phyloP scores from a whole-genome alignment of 1,140 invertebrate species.

The Drosophila serrata region DNA sequence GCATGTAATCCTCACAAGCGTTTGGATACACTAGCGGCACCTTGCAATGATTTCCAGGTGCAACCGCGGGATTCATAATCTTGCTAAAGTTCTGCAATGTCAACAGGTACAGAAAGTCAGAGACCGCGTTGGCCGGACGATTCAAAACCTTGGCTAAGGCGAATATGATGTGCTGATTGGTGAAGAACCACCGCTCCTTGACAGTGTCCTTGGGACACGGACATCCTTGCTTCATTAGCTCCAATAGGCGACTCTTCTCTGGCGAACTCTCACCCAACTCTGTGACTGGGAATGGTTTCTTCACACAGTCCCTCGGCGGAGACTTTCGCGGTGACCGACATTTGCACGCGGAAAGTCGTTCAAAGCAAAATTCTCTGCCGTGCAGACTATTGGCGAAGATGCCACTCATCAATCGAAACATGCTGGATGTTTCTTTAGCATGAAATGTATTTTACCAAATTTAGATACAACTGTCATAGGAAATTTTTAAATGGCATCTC shows the following conservation, averaged over 20 bases:
- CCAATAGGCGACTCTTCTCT: background rate
- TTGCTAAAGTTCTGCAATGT: conserved; percentile 49
- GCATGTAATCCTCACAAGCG: conserved; percentile 26
- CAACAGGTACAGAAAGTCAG: conserved; percentile 45
- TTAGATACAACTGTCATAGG: conserved; percentile 20
- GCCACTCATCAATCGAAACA: conserved; percentile 22
- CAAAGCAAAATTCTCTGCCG: conserved; percentile 6
- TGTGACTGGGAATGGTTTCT: conserved; percentile 1
- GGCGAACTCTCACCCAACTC: background rate
- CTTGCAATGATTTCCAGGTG: background rate
- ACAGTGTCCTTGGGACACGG: background rate
- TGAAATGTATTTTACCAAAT: conserved; percentile 17
- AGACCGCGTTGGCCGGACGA: conserved; percentile 3
- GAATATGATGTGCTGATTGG: conserved; percentile 22
- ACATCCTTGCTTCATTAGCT: background rate
- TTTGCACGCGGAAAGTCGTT: conserved; percentile 6
- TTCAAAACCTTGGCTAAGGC: conserved; percentile 1
- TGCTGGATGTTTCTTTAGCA: background rate
- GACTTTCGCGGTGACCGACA: conserved; percentile 23
- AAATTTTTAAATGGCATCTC: conserved; percentile 9
- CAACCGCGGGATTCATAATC: conserved; percentile 9
- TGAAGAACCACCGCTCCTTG: conserved; percentile 22
- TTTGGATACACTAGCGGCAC: conserved; percentile 18
- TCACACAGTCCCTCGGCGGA: background rate
- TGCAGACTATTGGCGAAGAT: conserved; percentile 20